These are phyloP conservation scores for Yponomeuta evonymella DNA, from an alignment of 2,888 invertebrate species.

Conservation along the genomic window DNA sequence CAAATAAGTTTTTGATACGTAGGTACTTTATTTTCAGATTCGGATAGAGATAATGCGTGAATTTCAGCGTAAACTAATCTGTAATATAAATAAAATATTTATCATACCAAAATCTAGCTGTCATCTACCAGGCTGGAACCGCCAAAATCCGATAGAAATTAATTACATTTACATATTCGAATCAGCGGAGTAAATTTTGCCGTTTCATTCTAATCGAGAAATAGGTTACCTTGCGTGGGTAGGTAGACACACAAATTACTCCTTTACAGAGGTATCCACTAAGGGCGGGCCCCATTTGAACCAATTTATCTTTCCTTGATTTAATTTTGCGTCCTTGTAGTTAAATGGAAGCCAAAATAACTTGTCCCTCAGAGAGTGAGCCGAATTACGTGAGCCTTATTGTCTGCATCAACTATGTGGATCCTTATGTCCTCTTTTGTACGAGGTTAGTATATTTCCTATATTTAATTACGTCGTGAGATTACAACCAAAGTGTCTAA, in stretches of 20 bases:
- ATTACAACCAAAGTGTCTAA: background rate
- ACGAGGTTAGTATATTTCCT: too few relatives aligned
- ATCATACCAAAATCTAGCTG: background rate
- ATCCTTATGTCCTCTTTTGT: background rate
- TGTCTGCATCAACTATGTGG: background rate
- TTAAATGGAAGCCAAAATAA: background rate
- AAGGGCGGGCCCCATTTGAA: slow-evolving; percentile 38
- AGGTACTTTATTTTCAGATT: too few relatives aligned
- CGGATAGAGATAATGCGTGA: background rate
- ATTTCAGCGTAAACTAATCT: background rate
- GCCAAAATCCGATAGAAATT: background rate
- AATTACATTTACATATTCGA: slow-evolving; percentile 2
- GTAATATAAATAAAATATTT: background rate
- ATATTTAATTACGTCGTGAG: too few relatives aligned
- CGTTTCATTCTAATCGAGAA: slow-evolving; percentile 1
- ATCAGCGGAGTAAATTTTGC: background rate
- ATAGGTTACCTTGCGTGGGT: background rate
- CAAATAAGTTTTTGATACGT: too few relatives aligned
- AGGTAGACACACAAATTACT: slow-evolving; percentile 1
- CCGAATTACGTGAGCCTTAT: background rate
- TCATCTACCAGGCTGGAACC: background rate
- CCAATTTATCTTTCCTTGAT: slow-evolving; percentile 49
- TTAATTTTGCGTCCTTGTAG: slow-evolving; percentile 14
- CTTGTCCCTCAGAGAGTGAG: background rate
- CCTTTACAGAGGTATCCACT: slow-evolving; percentile 11